Percentiles rank a stretch among this genome's conserved stretches.
Evolutionary conservation across 1,140 invertebrate species (phyloP).

Genomic region (Helicoverpa zea): DNA sequence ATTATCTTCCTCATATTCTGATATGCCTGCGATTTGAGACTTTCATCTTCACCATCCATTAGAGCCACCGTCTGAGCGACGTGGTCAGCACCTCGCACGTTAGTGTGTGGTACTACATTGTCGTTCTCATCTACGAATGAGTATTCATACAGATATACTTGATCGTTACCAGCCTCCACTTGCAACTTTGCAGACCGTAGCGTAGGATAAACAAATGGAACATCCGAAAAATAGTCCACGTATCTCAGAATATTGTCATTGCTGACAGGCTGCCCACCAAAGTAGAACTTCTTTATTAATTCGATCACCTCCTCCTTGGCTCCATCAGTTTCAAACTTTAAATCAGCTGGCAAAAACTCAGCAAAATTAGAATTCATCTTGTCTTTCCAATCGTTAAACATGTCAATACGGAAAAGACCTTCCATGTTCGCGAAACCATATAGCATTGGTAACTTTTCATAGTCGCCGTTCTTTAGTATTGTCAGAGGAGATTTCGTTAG

Average conservation of each 20-base stretch:
- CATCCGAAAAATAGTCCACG: constrained; percentile 58
- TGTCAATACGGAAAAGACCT: constrained; percentile 45
- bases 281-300: constrained; percentile 57
- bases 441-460: background rate
- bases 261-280: constrained; percentile 37
- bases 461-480: constrained; percentile 61
- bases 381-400: constrained; percentile 43
- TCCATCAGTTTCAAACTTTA: constrained; percentile 46
- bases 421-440: constrained; percentile 53
- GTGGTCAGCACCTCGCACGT: constrained; percentile 53
- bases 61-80: constrained; percentile 51
- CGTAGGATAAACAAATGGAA: constrained; percentile 47
- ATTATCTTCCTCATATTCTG: constrained; percentile 54
- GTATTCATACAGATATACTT: constrained; percentile 61
- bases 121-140: constrained; percentile 45
- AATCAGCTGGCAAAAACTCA: constrained; percentile 56
- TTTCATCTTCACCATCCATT: constrained; percentile 14
- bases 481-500: constrained; percentile 59
- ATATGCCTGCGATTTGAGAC: constrained; percentile 20
- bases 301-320: constrained; percentile 52
- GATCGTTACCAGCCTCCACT: constrained; percentile 48
- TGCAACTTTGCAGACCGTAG: constrained; percentile 49
- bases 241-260: constrained; percentile 50
- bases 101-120: no score
- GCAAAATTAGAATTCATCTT: constrained; percentile 58